phyloP scores from a whole-genome alignment of 2,888 invertebrate genomes.

The Coelopa pilipes region DNA sequence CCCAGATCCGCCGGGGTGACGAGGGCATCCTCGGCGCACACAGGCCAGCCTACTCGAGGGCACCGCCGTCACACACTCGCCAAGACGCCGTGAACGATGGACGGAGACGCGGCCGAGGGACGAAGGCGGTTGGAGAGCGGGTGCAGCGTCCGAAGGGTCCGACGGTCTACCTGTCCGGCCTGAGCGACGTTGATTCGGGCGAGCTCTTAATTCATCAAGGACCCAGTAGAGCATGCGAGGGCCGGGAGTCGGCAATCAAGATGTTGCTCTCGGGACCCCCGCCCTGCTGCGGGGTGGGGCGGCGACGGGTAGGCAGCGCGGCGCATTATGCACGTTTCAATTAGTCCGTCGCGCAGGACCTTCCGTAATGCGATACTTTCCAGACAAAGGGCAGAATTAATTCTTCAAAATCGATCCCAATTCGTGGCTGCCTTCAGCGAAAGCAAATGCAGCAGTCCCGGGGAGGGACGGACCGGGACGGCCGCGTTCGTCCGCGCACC shows the following conservation, averaged over 20 bases:
- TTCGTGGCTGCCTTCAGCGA: no score
- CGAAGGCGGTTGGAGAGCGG: background rate
- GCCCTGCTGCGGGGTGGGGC: background rate
- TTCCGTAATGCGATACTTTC: conserved; percentile 18
- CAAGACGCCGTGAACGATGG: background rate
- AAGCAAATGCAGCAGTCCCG: no score
- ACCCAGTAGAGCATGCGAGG: no score
- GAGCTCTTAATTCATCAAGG: background rate
- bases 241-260: conserved; percentile 6
- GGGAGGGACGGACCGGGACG: no score
- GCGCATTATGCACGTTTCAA: conserved; percentile 14
- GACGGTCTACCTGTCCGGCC: conserved; percentile 3
- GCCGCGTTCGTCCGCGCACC: no score
- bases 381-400: no score
- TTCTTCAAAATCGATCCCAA: no score
- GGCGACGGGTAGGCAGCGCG: background rate
- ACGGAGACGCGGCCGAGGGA: no score
- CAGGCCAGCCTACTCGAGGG: no score
- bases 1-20: conserved; percentile 15
- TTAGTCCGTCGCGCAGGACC: background rate
- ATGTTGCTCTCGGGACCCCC: background rate
- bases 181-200: no score
- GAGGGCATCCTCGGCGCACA: background rate
- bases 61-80: no score
- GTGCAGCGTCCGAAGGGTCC: background rate